phyloP scores from a whole-genome alignment of 2,113 vertebrate genomes.

The Sinosuthora webbiana region DNA sequence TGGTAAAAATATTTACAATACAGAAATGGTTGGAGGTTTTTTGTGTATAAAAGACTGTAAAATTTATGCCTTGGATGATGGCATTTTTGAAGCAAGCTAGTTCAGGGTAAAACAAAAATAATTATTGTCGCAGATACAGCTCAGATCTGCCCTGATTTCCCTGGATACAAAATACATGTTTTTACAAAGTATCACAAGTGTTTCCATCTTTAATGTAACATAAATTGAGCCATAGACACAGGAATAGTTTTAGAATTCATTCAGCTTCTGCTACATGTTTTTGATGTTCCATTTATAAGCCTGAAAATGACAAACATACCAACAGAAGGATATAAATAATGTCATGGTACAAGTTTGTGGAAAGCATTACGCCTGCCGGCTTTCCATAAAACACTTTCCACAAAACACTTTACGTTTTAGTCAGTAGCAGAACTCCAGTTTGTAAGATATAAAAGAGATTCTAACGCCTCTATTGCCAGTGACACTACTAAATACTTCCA shows the following conservation, averaged over 20 bases:
- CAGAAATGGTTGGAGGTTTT: fast-evolving
- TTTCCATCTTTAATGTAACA: neutral
- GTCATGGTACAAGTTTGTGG: neutral
- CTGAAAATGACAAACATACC: neutral
- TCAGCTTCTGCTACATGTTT: neutral
- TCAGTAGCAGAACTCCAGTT: neutral
- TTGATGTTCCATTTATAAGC: neutral
- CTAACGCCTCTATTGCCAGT: neutral
- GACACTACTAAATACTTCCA: neutral
- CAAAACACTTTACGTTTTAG: neutral
- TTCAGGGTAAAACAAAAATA: neutral
- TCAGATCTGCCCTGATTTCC: neutral
- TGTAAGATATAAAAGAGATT: neutral
- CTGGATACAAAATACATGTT: neutral
- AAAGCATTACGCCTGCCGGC: neutral
- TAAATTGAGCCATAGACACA: neutral
- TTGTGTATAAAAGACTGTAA: neutral
- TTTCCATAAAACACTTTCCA: neutral
- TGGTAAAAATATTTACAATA: neutral
- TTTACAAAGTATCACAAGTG: neutral
- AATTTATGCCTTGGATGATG: neutral
- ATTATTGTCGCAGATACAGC: neutral
- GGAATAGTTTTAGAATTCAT: neutral
- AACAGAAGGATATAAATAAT: neutral
- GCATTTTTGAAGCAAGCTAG: neutral